phyloP scores from a whole-genome alignment of 2,797 vertebrate species.

The Hephaestus fuliginosus region DNA sequence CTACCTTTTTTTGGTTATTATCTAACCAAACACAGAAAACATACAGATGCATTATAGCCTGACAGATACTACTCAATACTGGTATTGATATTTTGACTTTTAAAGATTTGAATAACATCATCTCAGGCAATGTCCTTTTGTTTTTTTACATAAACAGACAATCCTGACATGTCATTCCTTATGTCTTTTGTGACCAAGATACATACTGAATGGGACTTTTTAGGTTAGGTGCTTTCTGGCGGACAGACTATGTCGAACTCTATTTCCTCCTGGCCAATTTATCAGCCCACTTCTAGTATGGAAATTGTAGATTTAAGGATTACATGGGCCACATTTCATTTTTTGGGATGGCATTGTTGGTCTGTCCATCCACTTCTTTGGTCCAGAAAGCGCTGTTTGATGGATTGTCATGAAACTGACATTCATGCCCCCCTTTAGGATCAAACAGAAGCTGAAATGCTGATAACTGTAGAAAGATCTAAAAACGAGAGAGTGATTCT shows the following conservation, averaged over 20 bases:
- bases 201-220: background rate
- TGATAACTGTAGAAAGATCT: constrained; percentile 1
- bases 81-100: background rate
- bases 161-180: too few relatives aligned
- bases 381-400: background rate
- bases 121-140: too few relatives aligned
- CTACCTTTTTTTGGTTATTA: background rate
- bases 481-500: constrained; percentile 18
- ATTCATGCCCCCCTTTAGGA: too few relatives aligned
- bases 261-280: background rate
- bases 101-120: background rate
- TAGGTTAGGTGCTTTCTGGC: too few relatives aligned
- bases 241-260: background rate
- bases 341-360: background rate
- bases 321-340: background rate
- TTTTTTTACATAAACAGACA: background rate
- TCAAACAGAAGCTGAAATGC: constrained; percentile 4
- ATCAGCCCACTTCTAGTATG: background rate
- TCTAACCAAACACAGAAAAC: constrained; percentile 4
- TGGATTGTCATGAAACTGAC: background rate
- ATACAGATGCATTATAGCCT: background rate
- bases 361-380: background rate
- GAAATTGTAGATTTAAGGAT: background rate
- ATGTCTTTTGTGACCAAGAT: background rate
- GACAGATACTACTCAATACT: background rate